phyloP scores from a whole-genome alignment of 2,113 vertebrate species.

The Amblyornis subalaris region DNA sequence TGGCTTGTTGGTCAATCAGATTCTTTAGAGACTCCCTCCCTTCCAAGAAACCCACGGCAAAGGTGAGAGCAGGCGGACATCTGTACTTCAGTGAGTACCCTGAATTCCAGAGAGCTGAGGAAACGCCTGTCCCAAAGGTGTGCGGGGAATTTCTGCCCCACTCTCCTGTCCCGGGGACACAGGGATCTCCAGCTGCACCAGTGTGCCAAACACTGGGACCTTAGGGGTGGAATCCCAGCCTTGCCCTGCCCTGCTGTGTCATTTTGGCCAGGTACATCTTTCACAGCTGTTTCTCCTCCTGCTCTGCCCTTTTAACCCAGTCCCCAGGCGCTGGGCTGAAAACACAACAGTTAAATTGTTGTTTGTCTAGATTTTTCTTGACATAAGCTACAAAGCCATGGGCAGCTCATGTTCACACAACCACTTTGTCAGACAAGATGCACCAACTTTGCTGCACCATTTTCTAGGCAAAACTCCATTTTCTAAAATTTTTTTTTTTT shows the following conservation, averaged over 20 bases:
- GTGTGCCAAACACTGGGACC: accelerated
- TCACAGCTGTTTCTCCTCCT: background rate
- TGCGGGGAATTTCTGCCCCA: background rate
- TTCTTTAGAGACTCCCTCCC: accelerated
- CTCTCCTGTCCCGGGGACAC: accelerated
- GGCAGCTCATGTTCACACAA: background rate
- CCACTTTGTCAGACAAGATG: background rate
- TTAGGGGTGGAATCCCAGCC: background rate
- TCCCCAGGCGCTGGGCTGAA: background rate
- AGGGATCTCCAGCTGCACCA: background rate
- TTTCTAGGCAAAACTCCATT: background rate
- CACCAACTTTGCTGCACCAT: background rate
- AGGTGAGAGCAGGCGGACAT: accelerated
- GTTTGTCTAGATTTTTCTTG: no score
- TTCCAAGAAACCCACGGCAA: background rate
- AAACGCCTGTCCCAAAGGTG: background rate
- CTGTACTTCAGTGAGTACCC: accelerated
- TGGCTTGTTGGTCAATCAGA: background rate
- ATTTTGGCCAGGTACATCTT: background rate
- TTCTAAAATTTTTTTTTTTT: background rate
- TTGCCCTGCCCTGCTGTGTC: no score
- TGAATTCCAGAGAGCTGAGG: background rate
- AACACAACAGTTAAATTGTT: background rate
- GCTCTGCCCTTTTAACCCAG: background rate
- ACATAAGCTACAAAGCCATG: background rate